These are phyloP conservation scores for Campoplex capitator DNA, from an alignment of 2,888 invertebrate genomes.

Conservation along the genomic window DNA sequence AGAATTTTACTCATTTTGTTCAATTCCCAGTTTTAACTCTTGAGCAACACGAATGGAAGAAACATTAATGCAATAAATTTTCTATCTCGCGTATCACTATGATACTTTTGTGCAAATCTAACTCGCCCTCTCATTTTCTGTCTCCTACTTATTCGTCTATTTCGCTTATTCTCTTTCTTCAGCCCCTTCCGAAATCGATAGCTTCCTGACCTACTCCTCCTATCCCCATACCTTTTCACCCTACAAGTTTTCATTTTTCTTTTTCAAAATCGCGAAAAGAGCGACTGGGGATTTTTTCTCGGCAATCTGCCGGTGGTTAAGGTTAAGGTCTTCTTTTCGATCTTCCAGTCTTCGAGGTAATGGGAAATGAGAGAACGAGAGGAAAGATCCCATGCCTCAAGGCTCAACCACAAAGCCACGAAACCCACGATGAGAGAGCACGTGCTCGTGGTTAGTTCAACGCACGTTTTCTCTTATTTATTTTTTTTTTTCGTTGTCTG, in stretches of 20 bases:
- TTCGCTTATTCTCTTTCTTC: background rate
- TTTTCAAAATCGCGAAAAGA: slow-evolving; percentile 28
- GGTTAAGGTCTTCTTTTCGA: background rate
- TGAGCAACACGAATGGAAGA: slow-evolving; percentile 18
- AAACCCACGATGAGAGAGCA: slow-evolving; percentile 36
- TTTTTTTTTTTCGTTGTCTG: background rate
- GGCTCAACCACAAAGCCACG: slow-evolving; percentile 47
- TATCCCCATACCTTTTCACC: background rate
- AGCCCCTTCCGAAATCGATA: background rate
- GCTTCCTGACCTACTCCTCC: background rate
- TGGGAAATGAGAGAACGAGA: background rate
- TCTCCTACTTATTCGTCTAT: background rate
- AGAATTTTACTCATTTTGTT: slow-evolving; percentile 71
- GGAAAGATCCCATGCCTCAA: slow-evolving; percentile 12
- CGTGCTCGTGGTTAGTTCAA: slow-evolving; percentile 34
- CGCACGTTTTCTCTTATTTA: slow-evolving; percentile 8
- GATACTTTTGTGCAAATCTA: background rate
- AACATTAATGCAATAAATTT: background rate
- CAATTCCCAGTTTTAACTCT: slow-evolving; percentile 55
- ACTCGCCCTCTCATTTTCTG: background rate
- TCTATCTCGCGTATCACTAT: background rate
- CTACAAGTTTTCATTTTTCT: slow-evolving; percentile 39
- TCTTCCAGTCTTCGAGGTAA: background rate
- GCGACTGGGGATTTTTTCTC: slow-evolving; percentile 11
- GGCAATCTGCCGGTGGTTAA: slow-evolving; percentile 17